These are phyloP conservation scores for Lycodopsis pacificus DNA, from an alignment of 2,797 vertebrate genomes.

Conservation along the genomic window DNA sequence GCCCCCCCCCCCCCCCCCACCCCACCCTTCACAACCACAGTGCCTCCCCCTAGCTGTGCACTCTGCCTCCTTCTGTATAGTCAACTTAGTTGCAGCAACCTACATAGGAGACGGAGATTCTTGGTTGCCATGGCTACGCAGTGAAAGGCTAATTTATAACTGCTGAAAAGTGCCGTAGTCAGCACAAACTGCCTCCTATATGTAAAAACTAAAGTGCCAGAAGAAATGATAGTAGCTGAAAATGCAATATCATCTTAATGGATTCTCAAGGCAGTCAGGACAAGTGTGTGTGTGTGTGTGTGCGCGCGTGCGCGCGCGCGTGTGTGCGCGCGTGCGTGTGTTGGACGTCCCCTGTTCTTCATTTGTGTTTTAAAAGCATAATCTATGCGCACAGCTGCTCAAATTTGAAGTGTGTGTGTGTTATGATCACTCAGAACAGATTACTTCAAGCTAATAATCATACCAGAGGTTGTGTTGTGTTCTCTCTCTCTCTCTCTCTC, in stretches of 20 bases:
- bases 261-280: slow-evolving; percentile 9
- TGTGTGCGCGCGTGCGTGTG: not conserved
- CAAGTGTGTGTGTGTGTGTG: not conserved
- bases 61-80: not conserved
- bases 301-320: not conserved
- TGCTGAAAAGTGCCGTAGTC: slow-evolving; percentile 47
- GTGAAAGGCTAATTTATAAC: slow-evolving; percentile 69
- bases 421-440: slow-evolving; percentile 16
- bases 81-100: slow-evolving; percentile 17
- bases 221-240: slow-evolving; percentile 36
- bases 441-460: slow-evolving; percentile 5
- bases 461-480: not conserved
- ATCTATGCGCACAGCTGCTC: not conserved
- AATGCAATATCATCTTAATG: slow-evolving; percentile 40
- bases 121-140: slow-evolving; percentile 70
- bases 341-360: not conserved
- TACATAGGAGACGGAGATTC: slow-evolving; percentile 33
- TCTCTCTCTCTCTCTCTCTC: too few relatives aligned
- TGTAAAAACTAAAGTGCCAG: slow-evolving; percentile 25
- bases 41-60: not conserved
- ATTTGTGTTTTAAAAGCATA: not conserved
- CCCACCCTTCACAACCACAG: not conserved
- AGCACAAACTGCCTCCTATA: slow-evolving; percentile 40
- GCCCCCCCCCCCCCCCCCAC: not conserved
- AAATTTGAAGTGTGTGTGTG: not conserved